These are phyloP conservation scores for Drosophila arawakana DNA, from an alignment of 1,140 invertebrate genomes.

Conservation along the genomic window DNA sequence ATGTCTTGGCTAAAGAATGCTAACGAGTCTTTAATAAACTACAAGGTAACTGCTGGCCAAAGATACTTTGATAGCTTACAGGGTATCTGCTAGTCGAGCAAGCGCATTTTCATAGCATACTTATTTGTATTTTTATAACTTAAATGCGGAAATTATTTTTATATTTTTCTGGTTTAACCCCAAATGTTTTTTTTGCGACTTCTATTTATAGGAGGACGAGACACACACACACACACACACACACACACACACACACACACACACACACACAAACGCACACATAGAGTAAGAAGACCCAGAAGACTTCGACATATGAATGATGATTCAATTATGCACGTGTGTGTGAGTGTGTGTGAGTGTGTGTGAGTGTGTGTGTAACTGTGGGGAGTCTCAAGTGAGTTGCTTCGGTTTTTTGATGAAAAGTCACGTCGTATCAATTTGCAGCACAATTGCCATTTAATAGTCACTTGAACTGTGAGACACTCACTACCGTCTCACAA, in stretches of 20 bases:
- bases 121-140: conserved; percentile 24
- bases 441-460: conserved; percentile 81
- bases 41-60: not conserved
- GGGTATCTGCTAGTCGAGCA: conserved; percentile 4
- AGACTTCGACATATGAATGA: conserved; percentile 35
- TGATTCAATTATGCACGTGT: conserved; percentile 70
- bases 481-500: not conserved
- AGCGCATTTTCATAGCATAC: not conserved
- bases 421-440: conserved; percentile 83
- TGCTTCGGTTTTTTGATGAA: conserved; percentile 61
- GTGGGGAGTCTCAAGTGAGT: conserved; percentile 73
- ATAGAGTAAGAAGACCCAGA: not conserved
- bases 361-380: conserved; percentile 14
- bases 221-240: not conserved
- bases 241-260: not conserved
- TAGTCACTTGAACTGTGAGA: conserved; percentile 74
- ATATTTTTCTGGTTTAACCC: conserved; percentile 64
- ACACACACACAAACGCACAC: not conserved
- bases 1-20: too few relatives aligned
- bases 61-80: not conserved
- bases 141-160: conserved; percentile 71
- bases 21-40: not conserved
- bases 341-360: conserved; percentile 12
- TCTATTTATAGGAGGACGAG: conserved; percentile 58
- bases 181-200: conserved; percentile 61